phyloP scores from a whole-genome alignment of 2,113 vertebrate genomes.

The Petaurus breviceps region DNA sequence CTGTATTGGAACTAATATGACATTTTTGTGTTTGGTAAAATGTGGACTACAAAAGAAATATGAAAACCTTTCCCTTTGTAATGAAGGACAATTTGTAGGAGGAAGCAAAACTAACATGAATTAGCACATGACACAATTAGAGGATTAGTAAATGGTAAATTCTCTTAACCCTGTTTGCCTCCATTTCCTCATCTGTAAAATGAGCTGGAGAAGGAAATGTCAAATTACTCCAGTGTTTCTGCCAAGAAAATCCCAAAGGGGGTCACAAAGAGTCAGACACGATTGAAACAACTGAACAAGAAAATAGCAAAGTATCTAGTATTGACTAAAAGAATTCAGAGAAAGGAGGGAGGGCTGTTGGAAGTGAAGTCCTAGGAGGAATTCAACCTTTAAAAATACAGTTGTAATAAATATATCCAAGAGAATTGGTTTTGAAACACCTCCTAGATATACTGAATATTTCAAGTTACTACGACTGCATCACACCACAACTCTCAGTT shows the following conservation, averaged over 20 bases:
- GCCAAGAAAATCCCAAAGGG: background rate
- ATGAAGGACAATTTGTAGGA: background rate
- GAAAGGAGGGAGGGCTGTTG: background rate
- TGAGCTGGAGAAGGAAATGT: background rate
- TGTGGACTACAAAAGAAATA: background rate
- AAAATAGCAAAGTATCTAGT: background rate
- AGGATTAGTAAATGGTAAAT: background rate
- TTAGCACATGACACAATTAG: background rate
- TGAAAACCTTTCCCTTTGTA: background rate
- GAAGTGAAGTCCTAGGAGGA: background rate
- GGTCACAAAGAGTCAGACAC: background rate
- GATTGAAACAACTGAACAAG: background rate
- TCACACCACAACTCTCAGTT: background rate
- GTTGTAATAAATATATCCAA: constrained; percentile 13
- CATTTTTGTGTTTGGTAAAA: background rate
- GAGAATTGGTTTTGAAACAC: constrained; percentile 20
- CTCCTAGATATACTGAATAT: background rate
- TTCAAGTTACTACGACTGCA: constrained; percentile 22
- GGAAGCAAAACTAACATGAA: background rate
- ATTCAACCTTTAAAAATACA: constrained; percentile 17
- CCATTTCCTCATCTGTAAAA: background rate
- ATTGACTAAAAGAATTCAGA: background rate
- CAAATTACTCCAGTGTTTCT: background rate
- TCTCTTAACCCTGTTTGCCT: background rate
- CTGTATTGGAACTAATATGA: background rate